Percentiles rank a stretch among this genome's conserved stretches.
These are phyloP conservation scores for Rostratula benghalensis DNA, from an alignment of 2,113 vertebrate genomes.

Conservation along the genomic window DNA sequence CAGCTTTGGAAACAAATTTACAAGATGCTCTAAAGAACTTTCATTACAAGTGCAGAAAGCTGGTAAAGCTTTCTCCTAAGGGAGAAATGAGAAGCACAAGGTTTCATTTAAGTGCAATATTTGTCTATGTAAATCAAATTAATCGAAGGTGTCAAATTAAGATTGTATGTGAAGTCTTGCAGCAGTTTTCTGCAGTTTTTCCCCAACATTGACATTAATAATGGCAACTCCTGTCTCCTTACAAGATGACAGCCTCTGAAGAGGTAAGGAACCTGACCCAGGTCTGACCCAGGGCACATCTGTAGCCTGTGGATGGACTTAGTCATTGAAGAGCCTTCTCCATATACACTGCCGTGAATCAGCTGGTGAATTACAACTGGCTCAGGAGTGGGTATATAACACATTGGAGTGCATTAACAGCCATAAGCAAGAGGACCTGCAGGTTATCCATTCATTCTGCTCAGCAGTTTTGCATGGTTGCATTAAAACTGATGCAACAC, in stretches of 20 bases:
- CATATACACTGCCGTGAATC: neutral
- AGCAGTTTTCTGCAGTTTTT: neutral
- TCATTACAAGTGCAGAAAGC: neutral
- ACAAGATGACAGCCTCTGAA: neutral
- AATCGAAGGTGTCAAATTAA: neutral
- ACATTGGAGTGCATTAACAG: neutral
- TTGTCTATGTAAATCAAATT: neutral
- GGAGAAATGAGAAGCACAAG: neutral
- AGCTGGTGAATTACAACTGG: neutral
- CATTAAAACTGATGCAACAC: neutral
- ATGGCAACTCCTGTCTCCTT: neutral
- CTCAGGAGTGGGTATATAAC: neutral
- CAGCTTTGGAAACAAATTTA: neutral
- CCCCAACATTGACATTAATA: neutral
- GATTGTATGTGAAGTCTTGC: neutral
- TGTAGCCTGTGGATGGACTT: neutral
- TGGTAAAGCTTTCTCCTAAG: neutral
- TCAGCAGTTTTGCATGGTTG: constrained; percentile 3
- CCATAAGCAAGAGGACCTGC: neutral
- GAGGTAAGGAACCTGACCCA: neutral
- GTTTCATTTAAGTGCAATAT: neutral
- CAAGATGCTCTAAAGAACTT: neutral
- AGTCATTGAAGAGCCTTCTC: neutral
- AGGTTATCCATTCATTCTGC: neutral
- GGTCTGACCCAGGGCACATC: neutral